Evolutionary conservation across 2,113 vertebrate species (phyloP).

Genomic region (Trogon melanurus): DNA sequence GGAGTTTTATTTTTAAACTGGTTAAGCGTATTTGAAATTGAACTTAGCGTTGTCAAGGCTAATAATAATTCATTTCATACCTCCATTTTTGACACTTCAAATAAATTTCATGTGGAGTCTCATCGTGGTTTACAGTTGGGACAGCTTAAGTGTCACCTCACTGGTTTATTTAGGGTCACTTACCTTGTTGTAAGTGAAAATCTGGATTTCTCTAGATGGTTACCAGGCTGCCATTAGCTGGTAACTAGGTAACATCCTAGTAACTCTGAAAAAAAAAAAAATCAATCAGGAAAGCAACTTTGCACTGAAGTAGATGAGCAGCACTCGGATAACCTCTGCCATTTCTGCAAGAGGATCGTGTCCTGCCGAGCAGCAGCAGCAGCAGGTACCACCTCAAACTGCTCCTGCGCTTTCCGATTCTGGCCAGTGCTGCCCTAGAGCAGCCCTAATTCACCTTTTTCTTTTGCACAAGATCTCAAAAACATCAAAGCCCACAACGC

Average conservation of each 20-base stretch:
- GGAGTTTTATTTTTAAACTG: slow-evolving; percentile 38
- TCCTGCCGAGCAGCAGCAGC: neutral
- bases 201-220: neutral
- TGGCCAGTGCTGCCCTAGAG: neutral
- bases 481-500: neutral
- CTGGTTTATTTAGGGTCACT: neutral
- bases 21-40: slow-evolving; percentile 29
- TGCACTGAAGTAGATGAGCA: neutral
- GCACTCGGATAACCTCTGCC: neutral
- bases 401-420: neutral
- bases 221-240: neutral
- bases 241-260: slow-evolving; percentile 26
- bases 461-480: neutral
- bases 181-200: neutral
- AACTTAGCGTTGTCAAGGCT: neutral
- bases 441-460: neutral
- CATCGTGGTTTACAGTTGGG: neutral
- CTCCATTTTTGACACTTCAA: neutral
- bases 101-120: neutral
- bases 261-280: neutral
- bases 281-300: neutral
- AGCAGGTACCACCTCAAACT: neutral
- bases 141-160: neutral
- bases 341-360: neutral
- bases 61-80: neutral